A percentile compares a stretch with the other conserved stretches of the same genome.
Evolutionary conservation across 2,888 invertebrate genomes (phyloP).

Genomic region (Synanthedon tipuliformis): DNA sequence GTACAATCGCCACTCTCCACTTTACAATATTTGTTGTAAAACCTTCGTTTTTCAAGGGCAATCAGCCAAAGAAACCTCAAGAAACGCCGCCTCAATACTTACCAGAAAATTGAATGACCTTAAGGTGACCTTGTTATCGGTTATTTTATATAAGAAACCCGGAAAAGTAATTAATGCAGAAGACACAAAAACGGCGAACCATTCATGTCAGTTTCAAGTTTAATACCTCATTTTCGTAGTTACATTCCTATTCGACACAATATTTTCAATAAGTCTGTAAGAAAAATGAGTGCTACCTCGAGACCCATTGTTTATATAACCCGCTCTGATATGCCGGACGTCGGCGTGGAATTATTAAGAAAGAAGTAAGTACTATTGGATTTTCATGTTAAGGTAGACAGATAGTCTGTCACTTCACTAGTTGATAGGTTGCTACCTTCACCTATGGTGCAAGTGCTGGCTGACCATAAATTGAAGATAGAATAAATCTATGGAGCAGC

Average conservation of each 20-base stretch:
- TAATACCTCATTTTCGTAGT: constrained; percentile 14
- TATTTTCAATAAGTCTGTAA: constrained; percentile 13
- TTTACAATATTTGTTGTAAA: constrained; percentile 49
- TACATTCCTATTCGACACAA: constrained; percentile 25
- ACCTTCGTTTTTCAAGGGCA: constrained; percentile 54
- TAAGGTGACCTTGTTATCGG: constrained; percentile 26
- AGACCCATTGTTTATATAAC: constrained; percentile 73
- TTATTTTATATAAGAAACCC: constrained; percentile 13
- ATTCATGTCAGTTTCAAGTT: constrained; percentile 44
- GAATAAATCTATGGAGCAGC: too few relatives aligned
- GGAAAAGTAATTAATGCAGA: constrained; percentile 11
- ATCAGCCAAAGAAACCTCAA: constrained; percentile 20
- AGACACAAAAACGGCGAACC: constrained; percentile 9
- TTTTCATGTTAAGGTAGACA: too few relatives aligned
- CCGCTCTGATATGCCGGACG: constrained; percentile 72
- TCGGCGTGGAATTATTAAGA: constrained; percentile 70
- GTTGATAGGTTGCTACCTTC: too few relatives aligned
- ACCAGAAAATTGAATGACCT: constrained; percentile 42
- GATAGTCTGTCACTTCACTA: too few relatives aligned
- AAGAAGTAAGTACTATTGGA: constrained; percentile 64
- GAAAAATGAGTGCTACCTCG: constrained; percentile 38
- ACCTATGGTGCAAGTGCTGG: too few relatives aligned
- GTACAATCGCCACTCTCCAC: constrained; percentile 48
- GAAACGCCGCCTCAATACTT: constrained; percentile 46
- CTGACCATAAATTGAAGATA: too few relatives aligned